Base-by-base conservation (phyloP, 30 jellyfish, hydroid and myxozoan species). In the Mastigias papua region DNA sequence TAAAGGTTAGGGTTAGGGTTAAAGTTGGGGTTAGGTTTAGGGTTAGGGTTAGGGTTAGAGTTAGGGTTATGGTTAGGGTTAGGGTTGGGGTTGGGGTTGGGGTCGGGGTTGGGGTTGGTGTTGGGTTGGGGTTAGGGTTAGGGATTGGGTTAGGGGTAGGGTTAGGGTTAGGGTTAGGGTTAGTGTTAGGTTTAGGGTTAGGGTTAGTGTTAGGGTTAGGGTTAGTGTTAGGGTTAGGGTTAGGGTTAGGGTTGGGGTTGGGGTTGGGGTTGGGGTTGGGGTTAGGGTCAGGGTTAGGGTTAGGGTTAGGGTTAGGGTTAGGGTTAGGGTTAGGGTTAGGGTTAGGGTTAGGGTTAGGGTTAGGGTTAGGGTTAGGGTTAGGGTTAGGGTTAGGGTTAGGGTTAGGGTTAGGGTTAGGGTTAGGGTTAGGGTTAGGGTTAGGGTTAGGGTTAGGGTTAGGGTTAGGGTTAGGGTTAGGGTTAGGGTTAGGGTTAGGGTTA, bases 11-110 rank as follows among this genome's bases (percentile, higher is more conserved):
- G n/a, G n/a, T n/a, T n/a, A n/a, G n/a, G n/a, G n/a, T n/a, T n/a
- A n/a, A n/a, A 58, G 80, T 68, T 25, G 28, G 50, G 80, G 80
- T 68, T 25, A 68, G 50, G 80, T 60, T 68, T 25, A 68, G 50
- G 80, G 80, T 68, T 25, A 68, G 50, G 80, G 80, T 68, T 25
- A 68, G 50, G 80, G 80, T n/a, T n/a, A n/a, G n/a, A n/a, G n/a
- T n/a, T n/a, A n/a, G n/a, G n/a, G n/a, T n/a, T n/a, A n/a, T n/a
- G n/a, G n/a, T n/a, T n/a, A n/a, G n/a, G n/a, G n/a, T n/a, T n/a
- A n/a, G n/a, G n/a, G n/a, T n/a, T n/a, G 28, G 50, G 80, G 80
- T 68, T 25, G 28, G 50, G 80, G 80, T 68, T 25, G 28, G 50
- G 80, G 80, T 68, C 11, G 28, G 50, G 80, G 80, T 68, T 25